Evolutionary conservation across 2,888 invertebrate genomes (phyloP).

Genomic region (Carpatolechia fugitivella): DNA sequence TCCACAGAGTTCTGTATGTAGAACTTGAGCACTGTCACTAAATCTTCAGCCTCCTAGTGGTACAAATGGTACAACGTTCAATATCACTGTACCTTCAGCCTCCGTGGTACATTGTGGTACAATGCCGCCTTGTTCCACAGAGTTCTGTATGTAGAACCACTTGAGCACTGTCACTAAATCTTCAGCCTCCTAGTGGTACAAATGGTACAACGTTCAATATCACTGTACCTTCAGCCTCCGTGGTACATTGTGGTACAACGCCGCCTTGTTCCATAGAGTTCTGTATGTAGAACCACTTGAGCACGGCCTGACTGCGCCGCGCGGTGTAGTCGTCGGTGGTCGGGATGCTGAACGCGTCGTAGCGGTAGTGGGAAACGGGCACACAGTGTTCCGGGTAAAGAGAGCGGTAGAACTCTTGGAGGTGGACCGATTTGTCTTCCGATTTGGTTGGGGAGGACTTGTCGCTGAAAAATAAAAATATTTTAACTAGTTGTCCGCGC

Average conservation of each 20-base stretch:
- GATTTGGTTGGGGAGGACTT: constrained; percentile 27
- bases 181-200: too few species aligned
- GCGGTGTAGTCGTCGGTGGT: constrained; percentile 34
- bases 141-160: constrained; percentile 60
- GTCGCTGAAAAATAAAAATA: constrained; percentile 29
- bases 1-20: constrained; percentile 54
- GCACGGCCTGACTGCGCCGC: constrained; percentile 35
- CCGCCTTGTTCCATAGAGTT: constrained; percentile 42
- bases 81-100: constrained; percentile 42
- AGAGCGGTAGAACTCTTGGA: constrained; percentile 61
- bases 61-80: too few species aligned
- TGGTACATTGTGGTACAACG: constrained; percentile 19
- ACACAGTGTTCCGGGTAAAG: constrained; percentile 47
- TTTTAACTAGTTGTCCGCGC: too few species aligned
- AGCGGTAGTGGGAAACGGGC: constrained; percentile 41
- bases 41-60: too few species aligned
- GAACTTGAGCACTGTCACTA: constrained; percentile 50
- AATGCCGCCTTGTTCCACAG: constrained; percentile 36
- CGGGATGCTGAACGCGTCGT: constrained; percentile 54
- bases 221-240: constrained; percentile 42
- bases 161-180: constrained; percentile 45
- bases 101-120: constrained; percentile 38
- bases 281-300: constrained; percentile 58
- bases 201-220: too few species aligned
- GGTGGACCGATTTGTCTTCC: constrained; percentile 34